Evolutionary conservation across 2,888 invertebrate species (phyloP).

Genomic region (Polylopha cassiicola): DNA sequence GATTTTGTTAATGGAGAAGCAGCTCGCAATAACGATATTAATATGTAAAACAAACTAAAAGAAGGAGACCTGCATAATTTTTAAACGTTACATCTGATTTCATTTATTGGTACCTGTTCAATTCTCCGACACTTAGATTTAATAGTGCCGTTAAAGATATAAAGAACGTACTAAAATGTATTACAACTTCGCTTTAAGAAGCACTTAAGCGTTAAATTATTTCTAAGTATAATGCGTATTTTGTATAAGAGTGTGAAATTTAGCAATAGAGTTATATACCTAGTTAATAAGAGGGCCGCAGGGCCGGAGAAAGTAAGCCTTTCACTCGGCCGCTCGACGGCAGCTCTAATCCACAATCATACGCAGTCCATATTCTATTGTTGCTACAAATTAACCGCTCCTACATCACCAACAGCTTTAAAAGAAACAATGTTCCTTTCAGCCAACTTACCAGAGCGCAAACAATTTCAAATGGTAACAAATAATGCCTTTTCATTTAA

Average conservation of each 20-base stretch:
- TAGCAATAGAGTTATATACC: conserved; percentile 55
- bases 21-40: too few species aligned
- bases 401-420: conserved; percentile 6
- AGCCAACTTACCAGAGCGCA: conserved; percentile 11
- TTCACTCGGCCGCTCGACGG: conserved; percentile 57
- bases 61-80: too few species aligned
- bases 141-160: too few species aligned
- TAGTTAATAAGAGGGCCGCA: conserved; percentile 58
- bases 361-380: conserved; percentile 44
- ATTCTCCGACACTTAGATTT: too few species aligned
- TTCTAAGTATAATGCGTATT: background rate
- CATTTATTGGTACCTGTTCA: too few species aligned
- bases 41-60: too few species aligned
- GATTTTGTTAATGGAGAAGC: too few species aligned
- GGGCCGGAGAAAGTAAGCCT: conserved; percentile 74
- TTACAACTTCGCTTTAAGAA: too few species aligned
- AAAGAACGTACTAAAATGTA: too few species aligned
- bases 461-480: conserved; percentile 1
- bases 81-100: too few species aligned
- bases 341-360: conserved; percentile 60
- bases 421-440: conserved; percentile 18
- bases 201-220: too few species aligned
- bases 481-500: too few species aligned
- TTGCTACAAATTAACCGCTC: conserved; percentile 13
- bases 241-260: conserved; percentile 58